Conservation (phyloP, 2,797 vertebrate genomes). For the Parauchenoglanis ngamensis region DNA sequence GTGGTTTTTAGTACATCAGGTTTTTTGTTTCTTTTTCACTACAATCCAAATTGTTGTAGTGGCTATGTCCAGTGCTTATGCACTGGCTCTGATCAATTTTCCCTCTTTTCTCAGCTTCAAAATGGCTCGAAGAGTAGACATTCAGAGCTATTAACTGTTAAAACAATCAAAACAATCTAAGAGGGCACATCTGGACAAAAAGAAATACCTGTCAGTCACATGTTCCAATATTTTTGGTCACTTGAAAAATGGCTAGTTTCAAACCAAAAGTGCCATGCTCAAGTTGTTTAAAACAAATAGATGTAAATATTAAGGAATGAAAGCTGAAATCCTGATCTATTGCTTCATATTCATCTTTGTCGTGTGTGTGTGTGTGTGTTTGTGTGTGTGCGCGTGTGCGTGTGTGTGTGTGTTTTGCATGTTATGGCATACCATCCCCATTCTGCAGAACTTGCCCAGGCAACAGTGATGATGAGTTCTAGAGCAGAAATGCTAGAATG, state of each 20-base stretch:
- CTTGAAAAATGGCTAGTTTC: background rate
- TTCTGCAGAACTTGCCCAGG: conserved; percentile 85
- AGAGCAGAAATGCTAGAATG: conserved; percentile 21
- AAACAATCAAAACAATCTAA: background rate
- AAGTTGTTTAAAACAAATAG: background rate
- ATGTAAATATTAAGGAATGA: background rate
- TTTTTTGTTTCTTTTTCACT: background rate
- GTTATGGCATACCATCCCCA: conserved; percentile 72
- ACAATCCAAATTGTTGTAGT: background rate
- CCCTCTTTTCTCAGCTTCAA: too few species aligned
- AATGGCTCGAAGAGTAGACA: too few species aligned
- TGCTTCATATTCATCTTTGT: background rate
- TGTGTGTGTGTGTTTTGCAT: background rate
- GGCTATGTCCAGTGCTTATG: background rate
- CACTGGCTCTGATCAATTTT: background rate
- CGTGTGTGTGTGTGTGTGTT: conserved; percentile 6
- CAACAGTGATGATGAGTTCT: conserved; percentile 65
- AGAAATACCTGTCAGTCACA: too few species aligned
- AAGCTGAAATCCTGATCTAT: background rate
- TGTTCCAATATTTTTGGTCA: background rate
- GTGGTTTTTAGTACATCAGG: background rate
- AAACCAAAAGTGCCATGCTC: background rate
- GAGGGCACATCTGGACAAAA: background rate
- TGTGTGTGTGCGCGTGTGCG: background rate
- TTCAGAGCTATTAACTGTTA: too few species aligned